Conservation (phyloP, 2,888 invertebrate genomes). For the Pterostichus niger region DNA sequence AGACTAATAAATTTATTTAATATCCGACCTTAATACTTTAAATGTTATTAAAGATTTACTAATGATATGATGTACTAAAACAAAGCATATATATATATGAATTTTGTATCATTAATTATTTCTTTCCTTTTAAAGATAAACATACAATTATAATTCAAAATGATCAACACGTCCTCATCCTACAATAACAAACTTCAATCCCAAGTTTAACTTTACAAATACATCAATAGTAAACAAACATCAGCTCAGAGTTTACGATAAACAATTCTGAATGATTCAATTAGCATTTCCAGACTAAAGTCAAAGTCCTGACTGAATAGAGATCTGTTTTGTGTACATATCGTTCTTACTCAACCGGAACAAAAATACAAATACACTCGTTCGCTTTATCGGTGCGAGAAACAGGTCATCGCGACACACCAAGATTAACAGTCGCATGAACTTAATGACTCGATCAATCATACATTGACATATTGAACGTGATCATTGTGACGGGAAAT, state of each 20-base stretch:
- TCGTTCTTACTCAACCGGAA: slow-evolving; percentile 57
- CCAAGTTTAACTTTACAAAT: slow-evolving; percentile 22
- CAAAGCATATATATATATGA: too few relatives aligned
- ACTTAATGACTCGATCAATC: background rate
- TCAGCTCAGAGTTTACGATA: background rate
- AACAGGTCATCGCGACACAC: slow-evolving; percentile 21
- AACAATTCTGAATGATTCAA: slow-evolving; percentile 39
- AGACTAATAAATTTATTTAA: too few relatives aligned
- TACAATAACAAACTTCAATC: slow-evolving; percentile 6
- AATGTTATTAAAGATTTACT: too few relatives aligned
- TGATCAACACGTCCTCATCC: slow-evolving; percentile 70
- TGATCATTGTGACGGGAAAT: background rate
- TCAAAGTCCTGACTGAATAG: slow-evolving; percentile 52
- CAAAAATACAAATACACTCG: slow-evolving; percentile 51
- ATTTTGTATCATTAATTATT: too few relatives aligned
- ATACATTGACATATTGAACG: slow-evolving; percentile 34
- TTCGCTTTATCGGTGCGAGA: slow-evolving; percentile 67
- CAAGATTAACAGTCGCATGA: slow-evolving; percentile 40
- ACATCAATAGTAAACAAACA: slow-evolving; percentile 50
- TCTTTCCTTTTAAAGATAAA: too few relatives aligned
- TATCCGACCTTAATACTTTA: too few relatives aligned
- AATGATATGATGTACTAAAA: too few relatives aligned
- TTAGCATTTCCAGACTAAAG: slow-evolving; percentile 25
- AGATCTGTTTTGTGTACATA: slow-evolving; percentile 47
- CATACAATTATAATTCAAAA: too few relatives aligned